These are phyloP conservation scores for Caenorhabditis imperialis DNA, from an alignment of 2,888 invertebrate species.

Conservation along the genomic window DNA sequence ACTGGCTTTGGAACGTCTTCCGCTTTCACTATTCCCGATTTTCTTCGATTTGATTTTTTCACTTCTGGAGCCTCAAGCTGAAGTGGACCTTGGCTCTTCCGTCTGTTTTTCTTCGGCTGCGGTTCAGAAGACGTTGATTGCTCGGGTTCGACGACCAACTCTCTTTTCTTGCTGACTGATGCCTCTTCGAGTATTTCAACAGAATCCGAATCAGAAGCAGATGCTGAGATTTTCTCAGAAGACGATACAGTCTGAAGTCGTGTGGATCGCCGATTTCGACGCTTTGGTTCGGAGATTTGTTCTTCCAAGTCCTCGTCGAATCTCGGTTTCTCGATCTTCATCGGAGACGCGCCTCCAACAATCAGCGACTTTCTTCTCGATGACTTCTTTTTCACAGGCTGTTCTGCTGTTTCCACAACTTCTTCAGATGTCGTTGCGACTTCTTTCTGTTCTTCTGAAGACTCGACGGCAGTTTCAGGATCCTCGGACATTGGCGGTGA, in stretches of 20 bases:
- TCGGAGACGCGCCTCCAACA: constrained; percentile 25
- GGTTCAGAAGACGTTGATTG: constrained; percentile 6
- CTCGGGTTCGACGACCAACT: neutral
- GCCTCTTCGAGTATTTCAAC: constrained; percentile 1
- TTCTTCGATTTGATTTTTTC: neutral
- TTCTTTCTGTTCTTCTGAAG: neutral
- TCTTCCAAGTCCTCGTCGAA: neutral
- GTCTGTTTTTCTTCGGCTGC: constrained; percentile 7
- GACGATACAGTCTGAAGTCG: constrained; percentile 4
- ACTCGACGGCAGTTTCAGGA: too few species aligned
- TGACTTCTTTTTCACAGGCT: neutral
- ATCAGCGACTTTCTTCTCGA: constrained; percentile 22
- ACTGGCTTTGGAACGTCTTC: too few species aligned
- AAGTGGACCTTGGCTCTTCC: neutral
- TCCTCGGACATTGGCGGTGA: too few species aligned
- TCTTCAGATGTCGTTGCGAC: too few species aligned
- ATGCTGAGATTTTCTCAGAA: neutral
- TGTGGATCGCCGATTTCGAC: constrained; percentile 16
- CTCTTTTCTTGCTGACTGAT: constrained; percentile 9
- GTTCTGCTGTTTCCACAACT: neutral
- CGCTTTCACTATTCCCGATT: neutral
- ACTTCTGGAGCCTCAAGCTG: too few species aligned
- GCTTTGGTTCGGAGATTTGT: constrained; percentile 12
- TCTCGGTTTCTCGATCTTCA: constrained; percentile 19
- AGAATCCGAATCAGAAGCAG: neutral